phyloP scores from a whole-genome alignment of 2,888 invertebrate genomes.

The Cheilosia grossa region DNA sequence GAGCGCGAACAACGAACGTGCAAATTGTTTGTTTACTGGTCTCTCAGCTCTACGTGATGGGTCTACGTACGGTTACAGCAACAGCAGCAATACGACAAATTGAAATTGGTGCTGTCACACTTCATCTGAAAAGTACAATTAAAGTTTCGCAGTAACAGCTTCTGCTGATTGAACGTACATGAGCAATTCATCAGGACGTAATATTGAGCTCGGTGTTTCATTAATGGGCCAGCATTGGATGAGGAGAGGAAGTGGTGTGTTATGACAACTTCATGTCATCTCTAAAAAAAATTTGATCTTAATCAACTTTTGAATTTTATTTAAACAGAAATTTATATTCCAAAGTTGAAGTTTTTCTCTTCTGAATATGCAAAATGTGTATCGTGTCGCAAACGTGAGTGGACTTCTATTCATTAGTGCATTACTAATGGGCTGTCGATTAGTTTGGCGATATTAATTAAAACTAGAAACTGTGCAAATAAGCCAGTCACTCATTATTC shows the following conservation, averaged over 20 bases:
- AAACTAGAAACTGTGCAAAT: not conserved
- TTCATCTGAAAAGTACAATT: conserved; percentile 12
- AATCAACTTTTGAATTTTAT: too few species aligned
- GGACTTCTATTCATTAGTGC: not conserved
- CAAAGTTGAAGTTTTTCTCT: not conserved
- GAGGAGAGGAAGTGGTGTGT: not conserved
- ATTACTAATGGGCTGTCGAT: not conserved
- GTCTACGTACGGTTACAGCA: not conserved
- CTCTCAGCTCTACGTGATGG: not conserved
- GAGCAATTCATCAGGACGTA: conserved; percentile 17
- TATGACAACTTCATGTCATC: too few species aligned
- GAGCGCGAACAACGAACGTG: conserved; percentile 34
- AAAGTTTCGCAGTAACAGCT: conserved; percentile 9
- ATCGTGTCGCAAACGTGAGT: not conserved
- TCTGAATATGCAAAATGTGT: not conserved
- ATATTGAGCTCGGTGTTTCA: conserved; percentile 6
- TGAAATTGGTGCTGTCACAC: not conserved
- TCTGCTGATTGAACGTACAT: conserved; percentile 36
- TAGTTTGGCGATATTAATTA: not conserved
- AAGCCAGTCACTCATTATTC: not conserved
- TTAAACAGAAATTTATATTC: not conserved
- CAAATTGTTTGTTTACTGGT: conserved; percentile 14
- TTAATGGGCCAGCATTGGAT: not conserved
- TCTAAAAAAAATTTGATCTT: too few species aligned
- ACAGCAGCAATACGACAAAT: not conserved